phyloP scores from a whole-genome alignment of 2,888 invertebrate genomes.

The Drosophila barbarae region DNA sequence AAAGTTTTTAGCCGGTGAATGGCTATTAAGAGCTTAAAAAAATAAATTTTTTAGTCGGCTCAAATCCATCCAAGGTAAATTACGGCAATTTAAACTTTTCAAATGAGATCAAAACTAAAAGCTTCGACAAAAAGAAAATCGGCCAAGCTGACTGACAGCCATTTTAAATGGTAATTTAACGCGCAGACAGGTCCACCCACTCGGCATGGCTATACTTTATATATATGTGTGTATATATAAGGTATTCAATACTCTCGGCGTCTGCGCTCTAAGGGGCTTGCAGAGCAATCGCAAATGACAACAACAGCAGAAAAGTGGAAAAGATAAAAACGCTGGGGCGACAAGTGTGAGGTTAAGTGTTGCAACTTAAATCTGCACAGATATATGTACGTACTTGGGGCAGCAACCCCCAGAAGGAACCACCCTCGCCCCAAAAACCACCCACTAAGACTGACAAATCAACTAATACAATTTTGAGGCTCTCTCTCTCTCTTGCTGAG shows the following conservation, averaged over 20 bases:
- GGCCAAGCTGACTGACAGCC: constrained; percentile 71
- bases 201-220: constrained; percentile 25
- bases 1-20: constrained; percentile 1
- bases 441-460: constrained; percentile 50
- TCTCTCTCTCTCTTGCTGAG: constrained; percentile 15
- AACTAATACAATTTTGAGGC: constrained; percentile 55
- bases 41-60: constrained; percentile 8
- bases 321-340: constrained; percentile 46
- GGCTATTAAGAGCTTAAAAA: constrained; percentile 23
- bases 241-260: constrained; percentile 56
- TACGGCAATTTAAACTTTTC: constrained; percentile 69
- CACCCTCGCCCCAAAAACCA: constrained; percentile 16
- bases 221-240: neutral
- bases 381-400: constrained; percentile 35
- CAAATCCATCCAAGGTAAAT: constrained; percentile 52
- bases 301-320: constrained; percentile 25
- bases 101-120: constrained; percentile 72
- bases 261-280: constrained; percentile 60
- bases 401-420: constrained; percentile 55
- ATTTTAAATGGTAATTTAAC: constrained; percentile 76
- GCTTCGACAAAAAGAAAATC: constrained; percentile 72
- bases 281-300: constrained; percentile 37
- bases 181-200: constrained; percentile 40
- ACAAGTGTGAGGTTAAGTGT: constrained; percentile 73
- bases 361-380: constrained; percentile 69